Evolutionary conservation across 2,888 invertebrate species (phyloP).

Genomic region (Coelogynopora nodosa): DNA sequence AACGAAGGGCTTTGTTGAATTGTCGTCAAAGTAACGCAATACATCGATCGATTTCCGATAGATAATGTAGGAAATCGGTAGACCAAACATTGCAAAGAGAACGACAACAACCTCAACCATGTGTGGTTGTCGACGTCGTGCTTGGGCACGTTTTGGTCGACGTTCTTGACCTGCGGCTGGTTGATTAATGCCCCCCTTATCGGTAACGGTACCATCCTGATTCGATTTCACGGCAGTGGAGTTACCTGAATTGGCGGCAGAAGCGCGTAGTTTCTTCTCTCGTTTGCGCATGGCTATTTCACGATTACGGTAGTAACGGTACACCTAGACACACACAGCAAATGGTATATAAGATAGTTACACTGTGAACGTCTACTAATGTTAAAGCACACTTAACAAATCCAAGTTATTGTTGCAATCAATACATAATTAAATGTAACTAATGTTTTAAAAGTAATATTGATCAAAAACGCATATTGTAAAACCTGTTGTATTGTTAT

Average conservation of each 20-base stretch:
- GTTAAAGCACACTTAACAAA: too few relatives aligned
- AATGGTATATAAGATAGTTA: too few relatives aligned
- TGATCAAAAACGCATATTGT: too few relatives aligned
- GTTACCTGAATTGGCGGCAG: background rate
- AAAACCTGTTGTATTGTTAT: too few relatives aligned
- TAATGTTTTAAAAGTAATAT: too few relatives aligned
- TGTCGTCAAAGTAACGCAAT: background rate
- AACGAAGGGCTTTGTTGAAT: background rate
- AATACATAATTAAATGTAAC: too few relatives aligned
- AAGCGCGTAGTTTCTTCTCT: background rate
- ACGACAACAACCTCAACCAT: background rate
- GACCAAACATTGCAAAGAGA: slow-evolving; percentile 34
- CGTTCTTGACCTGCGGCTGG: background rate
- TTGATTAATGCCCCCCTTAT: background rate
- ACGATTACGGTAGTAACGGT: background rate
- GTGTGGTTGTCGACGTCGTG: background rate
- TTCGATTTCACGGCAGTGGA: too few relatives aligned
- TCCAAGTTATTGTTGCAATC: too few relatives aligned
- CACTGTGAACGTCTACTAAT: too few relatives aligned
- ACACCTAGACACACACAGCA: too few relatives aligned
- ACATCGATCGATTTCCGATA: slow-evolving; percentile 2
- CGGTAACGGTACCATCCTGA: too few relatives aligned
- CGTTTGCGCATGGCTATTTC: slow-evolving; percentile 2
- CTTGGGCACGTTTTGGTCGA: background rate
- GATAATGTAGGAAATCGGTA: slow-evolving; percentile 31